A percentile compares a stretch with the other conserved stretches of the same genome.
These are phyloP conservation scores for Sesia bembeciformis DNA, from an alignment of 2,888 invertebrate species.

Conservation along the genomic window DNA sequence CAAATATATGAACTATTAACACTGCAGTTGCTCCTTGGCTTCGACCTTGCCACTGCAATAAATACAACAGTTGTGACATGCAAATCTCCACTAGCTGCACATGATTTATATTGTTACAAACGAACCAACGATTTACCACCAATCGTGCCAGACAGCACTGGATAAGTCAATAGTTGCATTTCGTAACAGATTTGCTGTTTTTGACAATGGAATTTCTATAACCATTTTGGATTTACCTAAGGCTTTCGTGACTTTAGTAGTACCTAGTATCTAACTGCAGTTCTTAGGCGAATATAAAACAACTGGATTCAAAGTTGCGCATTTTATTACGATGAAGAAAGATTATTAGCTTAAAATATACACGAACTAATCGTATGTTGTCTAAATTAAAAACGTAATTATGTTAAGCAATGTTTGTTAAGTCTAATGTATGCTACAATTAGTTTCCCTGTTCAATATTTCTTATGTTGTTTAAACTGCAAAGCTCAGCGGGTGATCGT, in stretches of 20 bases:
- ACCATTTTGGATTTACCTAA: neutral
- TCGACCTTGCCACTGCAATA: conserved; percentile 50
- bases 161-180: conserved; percentile 15
- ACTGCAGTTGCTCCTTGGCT: neutral
- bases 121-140: conserved; percentile 29
- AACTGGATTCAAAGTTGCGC: too few relatives aligned
- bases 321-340: too few relatives aligned
- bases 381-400: neutral
- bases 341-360: too few relatives aligned
- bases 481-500: conserved; percentile 56
- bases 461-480: conserved; percentile 40
- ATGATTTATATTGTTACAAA: conserved; percentile 37
- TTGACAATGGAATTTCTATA: conserved; percentile 36
- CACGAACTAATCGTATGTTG: neutral
- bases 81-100: conserved; percentile 57
- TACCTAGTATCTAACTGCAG: too few relatives aligned
- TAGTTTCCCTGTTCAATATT: conserved; percentile 23
- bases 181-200: conserved; percentile 33
- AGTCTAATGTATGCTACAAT: conserved; percentile 5
- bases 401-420: neutral
- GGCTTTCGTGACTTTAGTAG: too few relatives aligned
- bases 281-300: too few relatives aligned
- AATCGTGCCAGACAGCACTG: conserved; percentile 12
- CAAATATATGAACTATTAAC: neutral
- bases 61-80: conserved; percentile 56